These are phyloP conservation scores for Zaprionus tsacasi DNA, from an alignment of 1,140 invertebrate genomes.

Conservation along the genomic window DNA sequence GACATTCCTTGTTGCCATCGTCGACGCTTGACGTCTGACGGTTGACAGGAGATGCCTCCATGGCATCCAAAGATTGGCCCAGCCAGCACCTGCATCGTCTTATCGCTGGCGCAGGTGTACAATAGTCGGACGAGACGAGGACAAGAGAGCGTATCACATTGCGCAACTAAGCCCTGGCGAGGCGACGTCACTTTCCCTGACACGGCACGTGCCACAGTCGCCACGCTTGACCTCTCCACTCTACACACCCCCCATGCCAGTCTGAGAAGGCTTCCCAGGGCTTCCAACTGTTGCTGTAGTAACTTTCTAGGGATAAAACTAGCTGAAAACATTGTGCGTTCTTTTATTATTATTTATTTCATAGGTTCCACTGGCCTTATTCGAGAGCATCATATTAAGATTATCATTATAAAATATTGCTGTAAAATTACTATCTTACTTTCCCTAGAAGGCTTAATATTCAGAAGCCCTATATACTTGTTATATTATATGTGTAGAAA, in stretches of 20 bases:
- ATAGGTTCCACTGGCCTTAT: no score
- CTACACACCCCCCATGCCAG: background rate
- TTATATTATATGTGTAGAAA: no score
- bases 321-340: no score
- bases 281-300: no score
- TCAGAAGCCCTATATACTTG: no score
- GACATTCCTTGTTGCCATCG: conserved; percentile 44
- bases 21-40: conserved; percentile 18
- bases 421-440: no score
- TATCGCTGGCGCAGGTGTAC: conserved; percentile 34
- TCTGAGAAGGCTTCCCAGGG: no score
- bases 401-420: no score
- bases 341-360: no score
- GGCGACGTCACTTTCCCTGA: conserved; percentile 29
- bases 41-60: conserved; percentile 28
- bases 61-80: conserved; percentile 54
- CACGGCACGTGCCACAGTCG: conserved; percentile 49
- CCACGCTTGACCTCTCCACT: conserved; percentile 5
- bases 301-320: no score
- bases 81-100: conserved; percentile 56
- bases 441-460: no score
- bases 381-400: no score
- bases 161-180: conserved; percentile 24
- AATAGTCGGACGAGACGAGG: background rate
- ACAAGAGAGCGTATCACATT: conserved; percentile 34